Base-by-base conservation (phyloP, 2,797 vertebrate species). In the Gymnocypris eckloni region DNA sequence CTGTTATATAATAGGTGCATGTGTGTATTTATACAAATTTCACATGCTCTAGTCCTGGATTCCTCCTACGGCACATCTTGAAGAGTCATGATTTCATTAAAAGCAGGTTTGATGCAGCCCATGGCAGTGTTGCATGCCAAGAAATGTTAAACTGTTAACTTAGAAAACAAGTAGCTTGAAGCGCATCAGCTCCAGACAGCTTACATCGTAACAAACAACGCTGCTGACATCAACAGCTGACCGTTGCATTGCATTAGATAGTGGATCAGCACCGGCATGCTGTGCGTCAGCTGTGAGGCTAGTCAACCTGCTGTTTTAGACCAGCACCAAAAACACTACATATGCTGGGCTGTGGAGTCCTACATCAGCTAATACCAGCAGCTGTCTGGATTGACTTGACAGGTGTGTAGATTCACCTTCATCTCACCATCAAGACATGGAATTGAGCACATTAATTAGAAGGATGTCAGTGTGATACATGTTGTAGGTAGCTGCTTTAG, bases 61-160 rank as follows among this genome's bases (percentile, higher is more conserved):
- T 86, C 54, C 78, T 72, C 84, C 84, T 50, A 80, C 84, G 7
- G 69, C 81, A 20, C 45, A 86, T 82, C 52, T 69, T 83, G 75
- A 82, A 82, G 85, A 86, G 73, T 83, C 72, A 83, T 79, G 73
- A 78, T 52, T 61, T 50, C 33, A 79, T 79, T 79, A 79, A 78
- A 82, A 59, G 81, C 79, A 4, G 59, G 50, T 71, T 79, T 85
- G 66, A 41, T 9, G 11, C 37, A 86, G 67, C 52, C 66, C 15
- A 64, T 56, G 41, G 76, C 22, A 39, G 15, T 64, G n/a, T 79
- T 48, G 12, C 41, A 41, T 22, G 56, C 28, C 54, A 72, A 64
- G 43, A 79, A 72, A 72, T 64, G 69, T 52, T 71, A 61, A 79
- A 61, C 52, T 79, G 71, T n/a, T 59, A 33, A 71, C 72, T 76